These are phyloP conservation scores for Drosophila ohnishii DNA, from an alignment of 1,140 invertebrate genomes.

Conservation along the genomic window DNA sequence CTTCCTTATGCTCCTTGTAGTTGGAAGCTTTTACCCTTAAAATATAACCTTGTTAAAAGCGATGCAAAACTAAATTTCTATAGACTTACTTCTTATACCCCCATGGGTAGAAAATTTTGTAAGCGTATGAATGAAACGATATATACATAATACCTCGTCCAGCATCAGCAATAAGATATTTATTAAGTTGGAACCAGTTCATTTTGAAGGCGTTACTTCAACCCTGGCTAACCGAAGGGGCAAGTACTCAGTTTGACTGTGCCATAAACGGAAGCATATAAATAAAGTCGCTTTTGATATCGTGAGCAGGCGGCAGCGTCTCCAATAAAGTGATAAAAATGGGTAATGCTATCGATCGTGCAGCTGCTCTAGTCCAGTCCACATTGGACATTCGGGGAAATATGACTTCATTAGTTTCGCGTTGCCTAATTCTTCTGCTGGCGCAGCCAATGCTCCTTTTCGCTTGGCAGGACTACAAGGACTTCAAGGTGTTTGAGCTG, in stretches of 20 bases:
- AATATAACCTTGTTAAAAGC: not conserved
- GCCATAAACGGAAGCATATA: constrained; percentile 66
- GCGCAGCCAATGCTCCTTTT: constrained; percentile 23
- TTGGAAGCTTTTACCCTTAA: constrained; percentile 13
- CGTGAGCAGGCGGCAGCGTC: constrained; percentile 38
- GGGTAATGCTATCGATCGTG: constrained; percentile 14
- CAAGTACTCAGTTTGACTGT: constrained; percentile 1
- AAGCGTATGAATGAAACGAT: constrained; percentile 29
- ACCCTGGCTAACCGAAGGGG: constrained; percentile 5
- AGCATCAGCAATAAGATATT: not conserved
- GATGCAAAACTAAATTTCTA: too few species aligned
- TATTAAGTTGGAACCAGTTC: constrained; percentile 5
- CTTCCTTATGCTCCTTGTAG: not conserved
- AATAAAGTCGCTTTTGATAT: constrained; percentile 37
- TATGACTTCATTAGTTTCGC: constrained; percentile 38
- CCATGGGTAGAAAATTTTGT: constrained; percentile 31
- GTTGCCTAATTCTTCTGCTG: constrained; percentile 27
- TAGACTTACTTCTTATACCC: constrained; percentile 8
- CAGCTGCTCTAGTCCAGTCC: constrained; percentile 33
- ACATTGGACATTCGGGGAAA: constrained; percentile 12
- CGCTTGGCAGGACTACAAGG: constrained; percentile 71
- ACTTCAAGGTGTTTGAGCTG: constrained; percentile 61
- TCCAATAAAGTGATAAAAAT: constrained; percentile 68
- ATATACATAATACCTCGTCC: constrained; percentile 30
- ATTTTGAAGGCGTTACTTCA: not conserved